Conservation (phyloP, 2,113 vertebrate genomes). For the Origma solitaria region DNA sequence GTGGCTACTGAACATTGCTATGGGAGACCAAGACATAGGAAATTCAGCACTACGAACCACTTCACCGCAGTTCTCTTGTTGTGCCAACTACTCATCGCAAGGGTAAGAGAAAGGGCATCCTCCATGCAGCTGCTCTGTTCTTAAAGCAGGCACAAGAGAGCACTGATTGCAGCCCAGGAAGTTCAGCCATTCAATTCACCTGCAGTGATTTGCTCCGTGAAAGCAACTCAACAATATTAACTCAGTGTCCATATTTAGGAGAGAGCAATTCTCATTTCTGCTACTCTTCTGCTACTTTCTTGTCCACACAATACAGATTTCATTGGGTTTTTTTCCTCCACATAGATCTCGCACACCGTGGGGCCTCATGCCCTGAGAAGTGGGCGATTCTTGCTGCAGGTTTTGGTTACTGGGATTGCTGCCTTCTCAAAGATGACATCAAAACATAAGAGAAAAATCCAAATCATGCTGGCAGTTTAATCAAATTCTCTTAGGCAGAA, state of each 20-base stretch:
- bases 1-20: not conserved
- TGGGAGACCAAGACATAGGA: not conserved
- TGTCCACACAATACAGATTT: not conserved
- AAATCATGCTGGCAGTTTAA: not conserved
- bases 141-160: not conserved
- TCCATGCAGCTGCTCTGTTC: not conserved
- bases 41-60: not conserved
- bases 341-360: fast-evolving
- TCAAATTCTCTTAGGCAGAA: not conserved
- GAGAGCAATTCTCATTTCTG: not conserved
- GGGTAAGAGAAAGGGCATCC: not conserved
- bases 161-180: not conserved
- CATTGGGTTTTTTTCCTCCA: not conserved
- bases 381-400: not conserved
- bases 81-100: not conserved
- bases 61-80: not conserved
- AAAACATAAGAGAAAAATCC: not conserved
- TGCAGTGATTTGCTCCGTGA: not conserved
- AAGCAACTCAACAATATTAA: not conserved
- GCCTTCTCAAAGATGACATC: not conserved
- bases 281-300: not conserved
- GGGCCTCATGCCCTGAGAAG: not conserved
- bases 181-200: not conserved
- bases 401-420: not conserved
- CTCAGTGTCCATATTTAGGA: not conserved